Conservation (phyloP, 2,113 vertebrate species). For the Notothenia coriiceps region DNA sequence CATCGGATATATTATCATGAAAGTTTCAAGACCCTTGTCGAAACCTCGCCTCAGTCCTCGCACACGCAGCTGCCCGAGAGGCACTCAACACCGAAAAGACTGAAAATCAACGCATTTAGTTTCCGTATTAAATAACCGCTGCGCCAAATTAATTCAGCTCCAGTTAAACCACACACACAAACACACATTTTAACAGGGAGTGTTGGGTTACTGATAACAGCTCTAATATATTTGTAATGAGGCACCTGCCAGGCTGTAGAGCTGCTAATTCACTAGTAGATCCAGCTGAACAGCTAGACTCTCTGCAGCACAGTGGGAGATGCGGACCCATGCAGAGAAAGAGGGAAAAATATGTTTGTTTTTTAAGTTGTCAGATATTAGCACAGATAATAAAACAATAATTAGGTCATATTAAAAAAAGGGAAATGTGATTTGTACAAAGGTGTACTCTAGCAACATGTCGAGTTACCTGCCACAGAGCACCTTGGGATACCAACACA, state of each 20-base stretch:
- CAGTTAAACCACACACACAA: conserved; percentile 40
- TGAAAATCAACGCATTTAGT: conserved; percentile 31
- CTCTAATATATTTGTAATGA: conserved; percentile 80
- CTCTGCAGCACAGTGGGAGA: conserved; percentile 68
- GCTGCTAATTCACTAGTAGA: conserved; percentile 72
- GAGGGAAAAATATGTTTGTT: conserved; percentile 33
- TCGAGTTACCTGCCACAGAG: conserved; percentile 5
- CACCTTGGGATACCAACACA: background rate
- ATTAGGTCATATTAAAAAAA: conserved; percentile 41
- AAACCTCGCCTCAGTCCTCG: background rate
- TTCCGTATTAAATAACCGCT: conserved; percentile 43
- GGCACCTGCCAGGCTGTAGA: conserved; percentile 73
- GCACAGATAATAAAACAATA: conserved; percentile 57
- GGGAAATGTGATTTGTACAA: conserved; percentile 26
- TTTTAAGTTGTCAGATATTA: conserved; percentile 57
- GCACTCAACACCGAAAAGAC: conserved; percentile 26
- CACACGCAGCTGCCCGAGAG: conserved; percentile 24
- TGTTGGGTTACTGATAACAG: conserved; percentile 72
- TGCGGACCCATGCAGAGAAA: conserved; percentile 53
- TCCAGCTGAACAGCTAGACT: conserved; percentile 71
- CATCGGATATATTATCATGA: background rate
- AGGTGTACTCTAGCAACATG: conserved; percentile 18
- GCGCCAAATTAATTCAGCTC: conserved; percentile 49
- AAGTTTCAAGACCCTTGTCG: conserved; percentile 21
- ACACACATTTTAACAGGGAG: conserved; percentile 53